Conservation (phyloP, 2,888 invertebrate species). For the Diadegma fenestrale region DNA sequence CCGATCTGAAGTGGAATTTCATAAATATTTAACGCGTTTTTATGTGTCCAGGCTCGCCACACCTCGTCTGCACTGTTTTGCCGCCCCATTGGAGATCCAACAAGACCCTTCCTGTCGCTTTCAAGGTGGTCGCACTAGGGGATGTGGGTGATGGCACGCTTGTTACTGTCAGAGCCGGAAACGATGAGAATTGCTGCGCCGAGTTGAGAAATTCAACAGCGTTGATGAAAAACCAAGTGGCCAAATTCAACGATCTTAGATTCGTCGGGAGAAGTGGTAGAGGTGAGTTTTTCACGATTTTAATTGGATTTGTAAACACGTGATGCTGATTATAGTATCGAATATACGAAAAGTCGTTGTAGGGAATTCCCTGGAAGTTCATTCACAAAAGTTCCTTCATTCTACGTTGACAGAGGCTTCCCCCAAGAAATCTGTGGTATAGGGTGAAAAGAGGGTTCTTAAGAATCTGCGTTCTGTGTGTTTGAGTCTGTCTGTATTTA, state of each 20-base stretch:
- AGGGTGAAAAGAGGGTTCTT: conserved; percentile 58
- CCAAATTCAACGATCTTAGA: conserved; percentile 99
- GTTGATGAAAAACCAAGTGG: conserved; percentile 99
- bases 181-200: conserved; percentile 99
- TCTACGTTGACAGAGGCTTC: conserved; percentile 52
- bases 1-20: background rate
- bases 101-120: conserved; percentile 98
- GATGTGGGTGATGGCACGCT: conserved; percentile 98
- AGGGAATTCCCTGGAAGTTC: conserved; percentile 39
- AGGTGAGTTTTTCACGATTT: conserved; percentile 89
- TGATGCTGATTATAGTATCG: background rate
- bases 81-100: conserved; percentile 99
- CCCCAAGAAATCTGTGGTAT: conserved; percentile 59
- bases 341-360: background rate
- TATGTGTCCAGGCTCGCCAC: conserved; percentile 88
- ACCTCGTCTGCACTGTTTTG: conserved; percentile 97
- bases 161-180: conserved; percentile 98
- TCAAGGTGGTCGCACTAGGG: conserved; percentile 97
- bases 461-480: conserved; percentile 54
- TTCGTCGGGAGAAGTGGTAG: conserved; percentile 99
- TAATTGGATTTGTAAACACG: background rate
- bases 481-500: conserved; percentile 24
- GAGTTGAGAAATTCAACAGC: conserved; percentile 98
- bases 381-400: conserved; percentile 60
- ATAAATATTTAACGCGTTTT: background rate